These are phyloP conservation scores for Drosophila kuntzei DNA, from an alignment of 2,888 invertebrate species.

Conservation along the genomic window DNA sequence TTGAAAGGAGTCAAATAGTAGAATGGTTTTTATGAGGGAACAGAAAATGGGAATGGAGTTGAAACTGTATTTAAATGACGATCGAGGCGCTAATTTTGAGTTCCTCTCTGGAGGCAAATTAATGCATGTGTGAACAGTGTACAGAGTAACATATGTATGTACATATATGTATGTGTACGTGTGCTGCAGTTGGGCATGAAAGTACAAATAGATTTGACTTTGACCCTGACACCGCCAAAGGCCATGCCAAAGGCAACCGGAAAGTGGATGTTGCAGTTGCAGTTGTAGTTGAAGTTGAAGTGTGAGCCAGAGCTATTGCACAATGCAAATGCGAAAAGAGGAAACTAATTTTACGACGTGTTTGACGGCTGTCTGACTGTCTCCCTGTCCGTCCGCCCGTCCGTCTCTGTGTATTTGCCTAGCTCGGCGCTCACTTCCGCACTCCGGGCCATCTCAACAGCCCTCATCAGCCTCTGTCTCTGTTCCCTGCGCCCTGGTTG, in stretches of 20 bases:
- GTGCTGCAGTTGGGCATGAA: conserved; percentile 57
- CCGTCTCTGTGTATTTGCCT: conserved; percentile 39
- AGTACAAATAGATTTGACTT: conserved; percentile 73
- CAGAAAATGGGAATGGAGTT: conserved; percentile 7
- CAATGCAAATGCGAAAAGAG: conserved; percentile 75
- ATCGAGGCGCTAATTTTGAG: conserved; percentile 40
- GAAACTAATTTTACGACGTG: conserved; percentile 82
- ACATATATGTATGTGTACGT: not conserved
- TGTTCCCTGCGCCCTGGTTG: conserved; percentile 53
- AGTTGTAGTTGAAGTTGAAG: conserved; percentile 27
- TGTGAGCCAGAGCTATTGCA: conserved; percentile 52
- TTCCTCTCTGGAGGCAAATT: conserved; percentile 11
- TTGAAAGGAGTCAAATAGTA: conserved; percentile 10
- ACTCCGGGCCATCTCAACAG: conserved; percentile 35
- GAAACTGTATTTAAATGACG: conserved; percentile 11
- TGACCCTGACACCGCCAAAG: conserved; percentile 70
- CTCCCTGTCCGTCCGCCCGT: conserved; percentile 23
- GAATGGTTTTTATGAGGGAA: conserved; percentile 28
- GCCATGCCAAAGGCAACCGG: conserved; percentile 23
- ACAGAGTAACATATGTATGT: not conserved
- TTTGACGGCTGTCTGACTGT: conserved; percentile 79
- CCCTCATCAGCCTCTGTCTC: conserved; percentile 5
- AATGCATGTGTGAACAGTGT: not conserved
- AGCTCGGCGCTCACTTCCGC: conserved; percentile 69
- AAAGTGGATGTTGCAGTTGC: conserved; percentile 34